Percentiles rank a stretch among this genome's conserved stretches.
Conservation (phyloP, 2,888 invertebrate species). For the Drosophila demipolita region DNA sequence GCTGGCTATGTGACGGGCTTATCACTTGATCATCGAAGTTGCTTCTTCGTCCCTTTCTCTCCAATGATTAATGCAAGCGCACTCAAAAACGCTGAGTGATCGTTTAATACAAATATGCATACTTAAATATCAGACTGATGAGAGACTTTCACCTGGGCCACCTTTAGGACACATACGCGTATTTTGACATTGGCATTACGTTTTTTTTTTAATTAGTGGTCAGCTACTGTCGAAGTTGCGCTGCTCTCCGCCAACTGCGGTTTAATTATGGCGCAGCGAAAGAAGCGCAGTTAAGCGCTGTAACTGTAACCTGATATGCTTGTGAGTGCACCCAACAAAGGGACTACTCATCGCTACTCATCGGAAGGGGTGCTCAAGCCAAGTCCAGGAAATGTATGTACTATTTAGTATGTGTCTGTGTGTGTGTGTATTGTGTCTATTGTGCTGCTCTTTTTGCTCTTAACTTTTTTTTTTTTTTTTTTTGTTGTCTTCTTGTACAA, state of each 20-base stretch:
- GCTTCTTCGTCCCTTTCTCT: background rate
- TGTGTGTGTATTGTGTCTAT: constrained; percentile 31
- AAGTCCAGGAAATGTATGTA: constrained; percentile 48
- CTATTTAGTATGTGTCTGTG: background rate
- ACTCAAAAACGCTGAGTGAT: constrained; percentile 81
- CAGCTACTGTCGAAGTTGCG: constrained; percentile 46
- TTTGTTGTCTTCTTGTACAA: constrained; percentile 11
- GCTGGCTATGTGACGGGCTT: constrained; percentile 79
- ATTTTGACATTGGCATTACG: constrained; percentile 54
- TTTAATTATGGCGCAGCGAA: constrained; percentile 68
- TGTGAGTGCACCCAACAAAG: constrained; percentile 70
- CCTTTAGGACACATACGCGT: constrained; percentile 5
- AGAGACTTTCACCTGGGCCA: constrained; percentile 51
- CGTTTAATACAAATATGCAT: constrained; percentile 72
- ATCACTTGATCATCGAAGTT: constrained; percentile 77
- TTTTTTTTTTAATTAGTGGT: constrained; percentile 71
- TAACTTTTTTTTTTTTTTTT: background rate
- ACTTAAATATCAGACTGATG: constrained; percentile 21
- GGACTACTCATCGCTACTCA: constrained; percentile 13
- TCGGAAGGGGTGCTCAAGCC: constrained; percentile 66
- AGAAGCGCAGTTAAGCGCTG: constrained; percentile 57
- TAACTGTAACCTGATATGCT: constrained; percentile 77
- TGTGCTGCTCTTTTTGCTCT: constrained; percentile 44
- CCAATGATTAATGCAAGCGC: constrained; percentile 75
- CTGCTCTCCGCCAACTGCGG: constrained; percentile 57